Percentiles rank a stretch among this genome's conserved stretches.
Evolutionary conservation across 2,113 vertebrate genomes (phyloP).

Genomic region (Pluvialis apricaria): DNA sequence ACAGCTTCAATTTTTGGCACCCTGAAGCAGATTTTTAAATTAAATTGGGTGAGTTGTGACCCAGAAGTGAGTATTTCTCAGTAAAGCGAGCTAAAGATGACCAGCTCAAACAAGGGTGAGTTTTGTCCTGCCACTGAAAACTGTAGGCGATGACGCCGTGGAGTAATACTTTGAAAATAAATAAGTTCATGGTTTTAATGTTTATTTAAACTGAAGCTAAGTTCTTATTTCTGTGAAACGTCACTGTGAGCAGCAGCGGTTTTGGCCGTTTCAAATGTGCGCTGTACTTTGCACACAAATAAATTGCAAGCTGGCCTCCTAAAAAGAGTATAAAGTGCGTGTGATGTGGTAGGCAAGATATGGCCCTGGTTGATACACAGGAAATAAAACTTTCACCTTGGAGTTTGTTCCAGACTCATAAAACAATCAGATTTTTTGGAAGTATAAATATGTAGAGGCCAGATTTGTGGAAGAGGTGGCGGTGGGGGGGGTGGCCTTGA

Average conservation of each 20-base stretch:
- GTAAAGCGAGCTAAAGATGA: not conserved
- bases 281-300: not conserved
- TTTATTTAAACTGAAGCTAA: not conserved
- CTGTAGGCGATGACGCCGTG: not conserved
- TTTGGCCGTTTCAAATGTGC: not conserved
- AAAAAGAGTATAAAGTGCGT: accelerated
- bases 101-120: not conserved
- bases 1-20: not conserved
- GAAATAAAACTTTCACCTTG: not conserved
- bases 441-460: not conserved
- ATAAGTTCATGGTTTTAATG: not conserved
- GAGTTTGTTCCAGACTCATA: not conserved
- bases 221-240: not conserved
- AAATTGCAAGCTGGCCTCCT: not conserved
- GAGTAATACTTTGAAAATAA: not conserved
- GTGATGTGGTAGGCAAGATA: not conserved
- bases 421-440: not conserved
- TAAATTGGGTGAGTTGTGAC: not conserved
- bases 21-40: not conserved
- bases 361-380: not conserved
- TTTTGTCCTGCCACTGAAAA: not conserved
- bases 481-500: not conserved
- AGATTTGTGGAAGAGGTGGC: not conserved
- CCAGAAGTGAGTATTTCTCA: not conserved
- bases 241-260: not conserved